Evolutionary conservation across 2,113 vertebrate genomes (phyloP), one percentile per base, ranked within the genome.

Genomic region (Syngnathus typhle): DNA sequence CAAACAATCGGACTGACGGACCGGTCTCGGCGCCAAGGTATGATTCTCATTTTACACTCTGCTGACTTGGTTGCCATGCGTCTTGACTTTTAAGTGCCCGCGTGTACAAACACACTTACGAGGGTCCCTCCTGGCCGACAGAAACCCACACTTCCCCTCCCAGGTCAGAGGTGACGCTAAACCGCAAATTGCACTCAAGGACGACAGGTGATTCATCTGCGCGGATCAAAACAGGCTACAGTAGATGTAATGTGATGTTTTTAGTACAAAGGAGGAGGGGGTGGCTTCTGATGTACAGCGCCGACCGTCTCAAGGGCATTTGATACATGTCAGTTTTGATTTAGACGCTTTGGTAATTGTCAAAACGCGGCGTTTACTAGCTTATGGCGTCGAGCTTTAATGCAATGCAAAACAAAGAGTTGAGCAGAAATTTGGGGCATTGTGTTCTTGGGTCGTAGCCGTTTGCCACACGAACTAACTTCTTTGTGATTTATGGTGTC

Each of bases 21-120:
- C 55, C 59, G 37, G 46, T 46, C 27, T 43, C 43, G 71, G 55
- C 44, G 60, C 73, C 58, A 58, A 19, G 54, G 51, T 55, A 39
- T 72, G 52, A 41, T 64, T 72, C 37, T 44, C 63, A 82, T 85
- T 76, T 87, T 55, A 76, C 74, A 75, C 74, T 80, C 64, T 64
- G 47, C 23, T 71, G 70, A 16, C 37, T 77, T 66, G 70, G 70
- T 62, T 68, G 55, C 47, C 13, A 12, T 51, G 60, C 51, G 47
- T 63, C 62, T 60, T 37, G 18, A 19, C 37, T 64, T 60, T 10
- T 7, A 39, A 23, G 10, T 18, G 19, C 23, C 38, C 21, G 38
- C 12, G 38, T 60, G 37, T 68, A 41, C 74, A 16, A 59, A 65
- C 41, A 46, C 44, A 55, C 38, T 71, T 73, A 55, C 11, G 55